Conservation (phyloP, 23 tunicate genomes). For the Styela clava region DNA sequence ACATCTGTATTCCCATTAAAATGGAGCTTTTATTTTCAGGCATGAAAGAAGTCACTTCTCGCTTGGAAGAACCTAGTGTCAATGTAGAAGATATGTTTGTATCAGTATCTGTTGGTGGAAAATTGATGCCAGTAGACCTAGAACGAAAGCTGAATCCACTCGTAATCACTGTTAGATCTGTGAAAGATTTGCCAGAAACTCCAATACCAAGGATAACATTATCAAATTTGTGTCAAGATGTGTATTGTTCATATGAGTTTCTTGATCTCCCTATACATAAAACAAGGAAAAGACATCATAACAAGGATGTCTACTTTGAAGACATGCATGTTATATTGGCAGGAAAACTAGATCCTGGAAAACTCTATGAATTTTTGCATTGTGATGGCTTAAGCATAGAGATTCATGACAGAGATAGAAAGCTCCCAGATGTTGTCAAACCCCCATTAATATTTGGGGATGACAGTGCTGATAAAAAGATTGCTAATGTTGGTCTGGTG, state of each 20-base stretch:
- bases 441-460: constrained; percentile 59
- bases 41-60: constrained; percentile 36
- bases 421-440: constrained; percentile 37
- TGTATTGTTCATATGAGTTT: constrained; percentile 69
- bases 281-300: constrained; percentile 50
- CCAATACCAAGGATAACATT: constrained; percentile 41
- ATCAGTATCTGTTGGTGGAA: constrained; percentile 49
- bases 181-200: constrained; percentile 67
- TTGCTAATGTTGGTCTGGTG: constrained; percentile 64
- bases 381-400: constrained; percentile 47
- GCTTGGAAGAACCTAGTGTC: constrained; percentile 49
- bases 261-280: constrained; percentile 41
- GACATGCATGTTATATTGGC: constrained; percentile 71
- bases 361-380: constrained; percentile 56
- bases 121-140: constrained; percentile 51
- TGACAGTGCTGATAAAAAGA: constrained; percentile 41
- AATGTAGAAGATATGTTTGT: constrained; percentile 59
- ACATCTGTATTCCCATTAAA: constrained; percentile 22
- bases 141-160: constrained; percentile 64
- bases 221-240: constrained; percentile 55
- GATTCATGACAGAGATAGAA: constrained; percentile 78
- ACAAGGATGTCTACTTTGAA: constrained; percentile 66
- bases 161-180: constrained; percentile 63
- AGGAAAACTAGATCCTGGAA: constrained; percentile 60
- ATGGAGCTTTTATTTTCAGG: constrained; percentile 77